Conservation (phyloP, 2,888 invertebrate species). For the Agrotis ipsilon region DNA sequence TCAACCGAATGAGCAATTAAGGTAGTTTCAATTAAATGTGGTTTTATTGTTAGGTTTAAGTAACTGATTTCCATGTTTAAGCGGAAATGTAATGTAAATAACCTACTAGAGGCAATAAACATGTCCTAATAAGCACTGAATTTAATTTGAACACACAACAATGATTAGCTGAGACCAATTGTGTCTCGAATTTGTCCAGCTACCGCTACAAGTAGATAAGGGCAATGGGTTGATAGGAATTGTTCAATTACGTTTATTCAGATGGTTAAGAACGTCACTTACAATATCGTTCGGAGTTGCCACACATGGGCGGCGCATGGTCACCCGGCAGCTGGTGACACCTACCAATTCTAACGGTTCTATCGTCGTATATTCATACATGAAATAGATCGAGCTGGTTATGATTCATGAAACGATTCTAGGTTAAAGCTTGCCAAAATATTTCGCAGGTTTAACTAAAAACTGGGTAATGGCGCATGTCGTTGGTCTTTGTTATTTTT, state of each 20-base stretch:
- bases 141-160: constrained; percentile 72
- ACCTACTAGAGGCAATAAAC: constrained; percentile 44
- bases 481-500: constrained; percentile 43
- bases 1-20: constrained; percentile 50
- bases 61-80: constrained; percentile 4
- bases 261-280: constrained; percentile 89
- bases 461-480: constrained; percentile 48
- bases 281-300: constrained; percentile 84
- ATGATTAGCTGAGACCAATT: constrained; percentile 83
- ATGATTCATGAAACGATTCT: constrained; percentile 64
- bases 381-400: constrained; percentile 47
- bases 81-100: constrained; percentile 1
- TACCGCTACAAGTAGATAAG: constrained; percentile 79
- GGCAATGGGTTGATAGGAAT: constrained; percentile 89
- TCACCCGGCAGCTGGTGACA: constrained; percentile 51
- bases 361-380: constrained; percentile 41
- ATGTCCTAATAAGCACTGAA: constrained; percentile 72
- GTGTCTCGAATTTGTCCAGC: constrained; percentile 73
- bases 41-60: constrained; percentile 16
- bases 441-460: constrained; percentile 53
- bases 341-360: constrained; percentile 55
- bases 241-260: constrained; percentile 89
- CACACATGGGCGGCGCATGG: constrained; percentile 72
- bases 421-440: constrained; percentile 60
- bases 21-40: constrained; percentile 37